Percentiles rank a stretch among this genome's conserved stretches.
These are phyloP conservation scores for Notamacropus eugenii DNA, from an alignment of 2,797 vertebrate genomes.

Conservation along the genomic window DNA sequence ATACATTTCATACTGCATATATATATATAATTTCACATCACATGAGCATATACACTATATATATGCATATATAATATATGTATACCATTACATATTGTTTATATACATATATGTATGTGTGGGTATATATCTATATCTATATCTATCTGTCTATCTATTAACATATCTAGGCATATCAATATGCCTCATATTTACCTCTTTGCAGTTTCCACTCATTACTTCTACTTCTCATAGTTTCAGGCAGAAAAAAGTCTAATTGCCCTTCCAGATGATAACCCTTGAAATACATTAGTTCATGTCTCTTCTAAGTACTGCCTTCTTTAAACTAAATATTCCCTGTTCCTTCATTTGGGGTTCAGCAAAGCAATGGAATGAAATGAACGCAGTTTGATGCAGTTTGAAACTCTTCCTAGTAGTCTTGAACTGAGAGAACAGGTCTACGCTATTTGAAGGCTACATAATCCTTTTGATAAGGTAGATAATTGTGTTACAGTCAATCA, in stretches of 20 bases:
- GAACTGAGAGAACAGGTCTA: neutral
- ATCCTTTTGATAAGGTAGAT: neutral
- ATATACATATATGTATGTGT: too few relatives aligned
- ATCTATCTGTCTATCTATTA: too few relatives aligned
- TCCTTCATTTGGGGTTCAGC: neutral
- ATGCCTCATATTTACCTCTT: neutral
- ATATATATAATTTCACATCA: too few relatives aligned
- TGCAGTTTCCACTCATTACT: neutral
- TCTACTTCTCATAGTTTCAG: neutral
- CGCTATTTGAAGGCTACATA: neutral
- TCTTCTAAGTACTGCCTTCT: neutral
- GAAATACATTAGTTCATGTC: neutral
- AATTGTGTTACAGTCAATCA: neutral
- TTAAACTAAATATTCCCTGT: neutral
- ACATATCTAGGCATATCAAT: neutral
- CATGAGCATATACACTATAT: too few relatives aligned
- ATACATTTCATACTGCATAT: neutral
- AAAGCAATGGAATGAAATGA: neutral
- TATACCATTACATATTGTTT: neutral
- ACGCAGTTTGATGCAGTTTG: neutral
- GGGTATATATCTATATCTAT: too few relatives aligned
- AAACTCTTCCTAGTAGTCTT: neutral
- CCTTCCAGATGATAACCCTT: neutral
- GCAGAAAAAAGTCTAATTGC: neutral
- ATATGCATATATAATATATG: too few relatives aligned